Percentiles rank a stretch among this genome's conserved stretches.
Evolutionary conservation across 2,797 vertebrate genomes (phyloP).

Genomic region (Characodon lateralis): DNA sequence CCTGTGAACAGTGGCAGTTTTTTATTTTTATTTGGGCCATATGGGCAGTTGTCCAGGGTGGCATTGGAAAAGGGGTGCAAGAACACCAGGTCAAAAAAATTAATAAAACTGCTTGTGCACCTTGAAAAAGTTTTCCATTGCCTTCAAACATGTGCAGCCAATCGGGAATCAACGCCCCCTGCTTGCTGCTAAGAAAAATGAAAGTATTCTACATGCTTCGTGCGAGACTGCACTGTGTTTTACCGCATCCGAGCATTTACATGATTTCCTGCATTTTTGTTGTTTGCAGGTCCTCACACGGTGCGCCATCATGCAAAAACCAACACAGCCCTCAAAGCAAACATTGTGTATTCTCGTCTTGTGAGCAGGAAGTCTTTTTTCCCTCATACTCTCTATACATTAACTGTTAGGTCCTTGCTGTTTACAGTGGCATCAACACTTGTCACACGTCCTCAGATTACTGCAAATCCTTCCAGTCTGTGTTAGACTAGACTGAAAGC

Average conservation of each 20-base stretch:
- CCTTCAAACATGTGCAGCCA: background rate
- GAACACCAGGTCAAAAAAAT: background rate
- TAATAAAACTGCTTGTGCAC: background rate
- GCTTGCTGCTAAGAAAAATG: background rate
- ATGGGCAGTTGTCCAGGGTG: background rate
- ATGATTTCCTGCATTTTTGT: background rate
- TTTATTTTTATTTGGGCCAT: background rate
- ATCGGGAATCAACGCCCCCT: background rate
- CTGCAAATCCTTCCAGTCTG: conserved; percentile 53
- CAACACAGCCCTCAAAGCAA: background rate
- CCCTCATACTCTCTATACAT: conserved; percentile 25
- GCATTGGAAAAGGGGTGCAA: background rate
- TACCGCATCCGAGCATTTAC: background rate
- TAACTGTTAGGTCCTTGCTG: conserved; percentile 30
- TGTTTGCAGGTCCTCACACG: background rate
- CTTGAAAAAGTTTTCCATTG: background rate
- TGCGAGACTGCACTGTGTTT: background rate
- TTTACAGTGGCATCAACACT: conserved; percentile 53
- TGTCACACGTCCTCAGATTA: conserved; percentile 58
- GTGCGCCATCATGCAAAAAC: background rate
- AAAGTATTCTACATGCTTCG: background rate
- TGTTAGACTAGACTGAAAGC: conserved; percentile 38
- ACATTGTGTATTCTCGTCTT: background rate
- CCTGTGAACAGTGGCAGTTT: background rate
- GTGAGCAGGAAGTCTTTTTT: background rate